A percentile compares a stretch with the other conserved stretches of the same genome.
Conservation (phyloP, 92 coral and sea anemone species). For the Pocillopora grandis region DNA sequence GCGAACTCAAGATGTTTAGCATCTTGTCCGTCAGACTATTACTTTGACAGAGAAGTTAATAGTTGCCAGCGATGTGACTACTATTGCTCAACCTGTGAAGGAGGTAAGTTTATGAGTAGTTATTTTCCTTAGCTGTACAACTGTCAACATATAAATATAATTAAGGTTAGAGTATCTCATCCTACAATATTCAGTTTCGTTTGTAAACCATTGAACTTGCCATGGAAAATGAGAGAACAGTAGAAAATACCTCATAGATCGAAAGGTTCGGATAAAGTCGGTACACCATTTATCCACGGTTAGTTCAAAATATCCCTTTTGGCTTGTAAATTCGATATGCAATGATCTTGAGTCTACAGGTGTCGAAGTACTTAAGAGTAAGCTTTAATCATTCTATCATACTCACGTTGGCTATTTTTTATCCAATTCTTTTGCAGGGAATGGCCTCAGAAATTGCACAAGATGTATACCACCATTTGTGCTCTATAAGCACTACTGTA, state of each 20-base stretch:
- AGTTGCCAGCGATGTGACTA: slow-evolving; percentile 93
- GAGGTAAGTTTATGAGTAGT: slow-evolving; percentile 59
- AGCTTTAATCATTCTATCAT: neutral
- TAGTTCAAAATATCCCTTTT: too few relatives aligned
- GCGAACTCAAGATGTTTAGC: slow-evolving; percentile 68
- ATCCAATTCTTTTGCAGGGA: slow-evolving; percentile 53
- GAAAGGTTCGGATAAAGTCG: too few relatives aligned
- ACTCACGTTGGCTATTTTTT: neutral
- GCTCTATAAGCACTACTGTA: slow-evolving; percentile 71
- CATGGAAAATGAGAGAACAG: too few relatives aligned
- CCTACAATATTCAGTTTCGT: too few relatives aligned
- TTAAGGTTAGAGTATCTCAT: neutral
- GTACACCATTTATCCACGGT: too few relatives aligned
- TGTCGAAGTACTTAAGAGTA: too few relatives aligned
- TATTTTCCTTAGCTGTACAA: neutral
- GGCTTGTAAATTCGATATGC: too few relatives aligned
- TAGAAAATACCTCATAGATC: too few relatives aligned
- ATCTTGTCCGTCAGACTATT: slow-evolving; percentile 82
- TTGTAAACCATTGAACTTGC: too few relatives aligned
- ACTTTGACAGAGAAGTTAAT: slow-evolving; percentile 50
- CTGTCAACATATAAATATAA: neutral
- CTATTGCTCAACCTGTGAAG: slow-evolving; percentile 80
- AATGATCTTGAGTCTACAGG: too few relatives aligned
- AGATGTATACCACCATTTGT: slow-evolving; percentile 84
- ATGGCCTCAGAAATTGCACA: slow-evolving; percentile 86